A percentile compares a stretch with the other conserved stretches of the same genome.
phyloP scores from a whole-genome alignment of 2,113 vertebrate genomes.

The Lynx canadensis region DNA sequence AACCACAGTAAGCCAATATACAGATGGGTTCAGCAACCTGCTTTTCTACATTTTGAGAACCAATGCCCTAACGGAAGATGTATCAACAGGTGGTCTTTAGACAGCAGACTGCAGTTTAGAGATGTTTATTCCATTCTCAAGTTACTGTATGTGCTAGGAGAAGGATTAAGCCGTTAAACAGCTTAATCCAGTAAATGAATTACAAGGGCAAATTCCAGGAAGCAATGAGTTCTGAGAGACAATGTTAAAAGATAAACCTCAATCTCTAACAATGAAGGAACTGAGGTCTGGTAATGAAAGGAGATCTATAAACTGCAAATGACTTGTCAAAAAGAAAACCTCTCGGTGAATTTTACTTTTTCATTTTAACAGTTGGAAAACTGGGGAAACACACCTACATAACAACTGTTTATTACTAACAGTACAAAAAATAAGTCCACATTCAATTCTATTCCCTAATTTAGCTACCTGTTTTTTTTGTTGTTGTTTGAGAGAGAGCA shows the following conservation, averaged over 20 bases:
- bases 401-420: conserved; percentile 71
- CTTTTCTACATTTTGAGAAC: conserved; percentile 49
- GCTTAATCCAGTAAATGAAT: conserved; percentile 25
- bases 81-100: conserved; percentile 42
- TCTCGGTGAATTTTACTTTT: conserved; percentile 40
- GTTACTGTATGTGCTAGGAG: neutral
- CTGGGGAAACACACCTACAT: conserved; percentile 62
- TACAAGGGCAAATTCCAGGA: neutral
- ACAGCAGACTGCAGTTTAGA: conserved; percentile 31
- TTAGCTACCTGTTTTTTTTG: neutral
- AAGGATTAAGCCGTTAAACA: conserved; percentile 16
- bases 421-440: conserved; percentile 18
- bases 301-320: conserved; percentile 13
- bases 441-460: neutral
- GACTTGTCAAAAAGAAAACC: conserved; percentile 31
- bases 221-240: conserved; percentile 20
- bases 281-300: neutral
- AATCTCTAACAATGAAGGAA: neutral
- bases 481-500: too few relatives aligned
- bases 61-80: conserved; percentile 39
- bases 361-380: conserved; percentile 60
- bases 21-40: conserved; percentile 54
- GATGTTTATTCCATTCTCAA: conserved; percentile 16
- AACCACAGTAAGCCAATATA: neutral
- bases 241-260: neutral